Base-by-base conservation (phyloP, 2,797 vertebrate species). In the Delichon dasypus region DNA sequence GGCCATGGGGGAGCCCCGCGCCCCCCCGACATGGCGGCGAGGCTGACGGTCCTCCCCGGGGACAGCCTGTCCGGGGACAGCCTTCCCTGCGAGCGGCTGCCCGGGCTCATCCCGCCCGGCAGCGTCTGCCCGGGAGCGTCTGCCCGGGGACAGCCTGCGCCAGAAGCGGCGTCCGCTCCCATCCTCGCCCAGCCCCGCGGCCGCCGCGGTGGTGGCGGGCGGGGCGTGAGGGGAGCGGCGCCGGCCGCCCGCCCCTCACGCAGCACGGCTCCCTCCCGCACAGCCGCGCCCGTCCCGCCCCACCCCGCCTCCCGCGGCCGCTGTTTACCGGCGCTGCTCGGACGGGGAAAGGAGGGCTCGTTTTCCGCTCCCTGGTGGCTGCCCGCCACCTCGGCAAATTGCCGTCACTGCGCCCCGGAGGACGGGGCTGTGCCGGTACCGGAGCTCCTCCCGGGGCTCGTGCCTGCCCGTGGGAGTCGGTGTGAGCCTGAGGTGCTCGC, bases 1-100 rank as follows among this genome's bases (percentile, higher is more conserved):
- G 36, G 66, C 89, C 66, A 4, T n/a, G 34, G 42, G 92, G 93
- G 91, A 95, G 85, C 71, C 92, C 95, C 93, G 70, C 55, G 7
- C 34, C 3, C 44, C 58, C n/a, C 71, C 82, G 44, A 77, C 50
- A 66, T 70, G 61, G 94, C 89, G 61, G 62, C 58, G 68, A 14
- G 42, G 8, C 22, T n/a, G 30, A 14, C 9, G 38, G 64, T 9
- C 23, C 36, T 10, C 17, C 22, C 23, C 44, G 12, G 8, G 13
- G 16, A 40, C 30, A 19, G 44, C 42, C 42, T 7, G 18, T 17
- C 10, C 38, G 18, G 11, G 11, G 23, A 19, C 5, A 67, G 32
- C 45, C 57, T 36, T 19, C 66, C 36, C 30, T 16, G 29, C 10
- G 16, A 64, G 58, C 23, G 19, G 12, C 68, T n/a, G 18, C 50